phyloP scores from a whole-genome alignment of 2,888 invertebrate genomes.

The Ellobium chinense region DNA sequence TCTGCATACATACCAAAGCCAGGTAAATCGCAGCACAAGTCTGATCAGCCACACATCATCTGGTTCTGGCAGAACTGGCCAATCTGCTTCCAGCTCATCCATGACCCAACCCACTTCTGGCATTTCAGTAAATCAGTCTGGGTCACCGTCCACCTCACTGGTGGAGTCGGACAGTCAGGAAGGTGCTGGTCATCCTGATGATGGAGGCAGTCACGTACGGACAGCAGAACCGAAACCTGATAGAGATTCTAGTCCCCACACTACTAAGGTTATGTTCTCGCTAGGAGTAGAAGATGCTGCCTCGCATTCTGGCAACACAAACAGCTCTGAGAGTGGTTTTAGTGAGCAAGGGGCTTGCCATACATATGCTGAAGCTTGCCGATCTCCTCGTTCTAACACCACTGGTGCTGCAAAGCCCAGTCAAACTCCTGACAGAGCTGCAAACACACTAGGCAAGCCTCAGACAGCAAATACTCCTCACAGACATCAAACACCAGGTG shows the following conservation, averaged over 20 bases:
- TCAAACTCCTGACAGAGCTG: too few relatives aligned
- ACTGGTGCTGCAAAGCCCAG: background rate
- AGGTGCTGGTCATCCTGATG: background rate
- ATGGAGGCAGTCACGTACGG: background rate
- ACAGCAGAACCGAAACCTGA: background rate
- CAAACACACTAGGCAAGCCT: background rate
- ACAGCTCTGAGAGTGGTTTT: conserved; percentile 66
- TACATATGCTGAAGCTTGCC: conserved; percentile 64
- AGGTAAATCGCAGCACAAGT: conserved; percentile 12
- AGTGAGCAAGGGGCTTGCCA: conserved; percentile 55
- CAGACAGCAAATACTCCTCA: background rate
- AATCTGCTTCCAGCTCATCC: conserved; percentile 19
- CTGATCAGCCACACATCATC: conserved; percentile 26
- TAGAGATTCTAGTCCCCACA: background rate
- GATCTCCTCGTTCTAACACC: conserved; percentile 27
- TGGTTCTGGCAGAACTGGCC: conserved; percentile 18
- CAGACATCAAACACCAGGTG: background rate
- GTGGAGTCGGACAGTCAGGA: background rate
- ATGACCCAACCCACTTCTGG: too few relatives aligned
- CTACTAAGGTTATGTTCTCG: conserved; percentile 59
- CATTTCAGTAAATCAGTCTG: background rate
- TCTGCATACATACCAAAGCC: background rate
- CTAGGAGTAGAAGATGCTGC: conserved; percentile 55
- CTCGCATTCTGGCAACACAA: conserved; percentile 50
- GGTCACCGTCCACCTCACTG: background rate